These are phyloP conservation scores for Criorhina ranunculi DNA, from an alignment of 2,888 invertebrate genomes.

Conservation along the genomic window DNA sequence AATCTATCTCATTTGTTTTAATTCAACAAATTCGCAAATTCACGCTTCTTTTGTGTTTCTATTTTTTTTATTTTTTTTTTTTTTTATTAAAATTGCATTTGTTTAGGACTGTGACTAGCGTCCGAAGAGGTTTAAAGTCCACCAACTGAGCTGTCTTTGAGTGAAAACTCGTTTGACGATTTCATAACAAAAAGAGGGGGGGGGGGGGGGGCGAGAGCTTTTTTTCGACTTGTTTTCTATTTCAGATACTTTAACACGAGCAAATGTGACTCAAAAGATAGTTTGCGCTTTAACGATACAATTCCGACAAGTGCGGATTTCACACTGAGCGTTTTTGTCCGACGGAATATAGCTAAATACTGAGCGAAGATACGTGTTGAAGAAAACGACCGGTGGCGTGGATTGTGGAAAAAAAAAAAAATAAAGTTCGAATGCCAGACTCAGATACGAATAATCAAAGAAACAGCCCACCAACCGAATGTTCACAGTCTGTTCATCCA, in stretches of 20 bases:
- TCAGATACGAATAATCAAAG: conserved; percentile 17
- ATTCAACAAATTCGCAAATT: conserved; percentile 27
- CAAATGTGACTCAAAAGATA: conserved; percentile 34
- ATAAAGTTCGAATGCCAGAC: conserved; percentile 29
- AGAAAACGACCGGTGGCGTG: conserved; percentile 46
- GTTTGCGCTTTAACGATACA: conserved; percentile 36
- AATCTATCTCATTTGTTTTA: conserved; percentile 29
- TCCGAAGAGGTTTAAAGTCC: conserved; percentile 65
- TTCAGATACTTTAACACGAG: conserved; percentile 24
- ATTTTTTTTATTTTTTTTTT: conserved; percentile 13
- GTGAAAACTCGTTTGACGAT: conserved; percentile 66
- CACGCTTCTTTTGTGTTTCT: conserved; percentile 25
- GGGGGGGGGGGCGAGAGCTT: conserved; percentile 58
- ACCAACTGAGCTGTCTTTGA: conserved; percentile 47
- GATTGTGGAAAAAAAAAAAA: no score
- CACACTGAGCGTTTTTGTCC: conserved; percentile 80
- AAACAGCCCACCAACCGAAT: conserved; percentile 20
- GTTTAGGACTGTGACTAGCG: conserved; percentile 34
- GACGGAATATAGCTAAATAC: conserved; percentile 62
- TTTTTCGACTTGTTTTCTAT: conserved; percentile 51
- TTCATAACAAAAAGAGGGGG: conserved; percentile 66
- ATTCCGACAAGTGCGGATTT: conserved; percentile 81
- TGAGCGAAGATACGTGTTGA: conserved; percentile 45
- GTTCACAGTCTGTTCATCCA: background rate
- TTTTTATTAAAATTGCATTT: conserved; percentile 48